Evolutionary conservation across 2,888 invertebrate genomes (phyloP), one percentile per base, ranked within the genome.

Genomic region (Dolichomitus sp.): DNA sequence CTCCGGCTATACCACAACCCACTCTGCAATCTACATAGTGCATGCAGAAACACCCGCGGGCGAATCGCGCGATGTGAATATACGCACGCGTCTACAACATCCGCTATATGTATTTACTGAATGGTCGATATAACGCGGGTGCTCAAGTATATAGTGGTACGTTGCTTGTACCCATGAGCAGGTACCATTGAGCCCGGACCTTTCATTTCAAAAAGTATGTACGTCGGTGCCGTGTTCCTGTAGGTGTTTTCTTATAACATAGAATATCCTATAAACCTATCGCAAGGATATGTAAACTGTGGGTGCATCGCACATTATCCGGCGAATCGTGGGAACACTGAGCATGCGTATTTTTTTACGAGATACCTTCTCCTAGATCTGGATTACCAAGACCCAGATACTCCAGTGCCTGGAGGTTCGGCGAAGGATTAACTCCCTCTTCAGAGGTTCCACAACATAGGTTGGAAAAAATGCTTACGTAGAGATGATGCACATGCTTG

Each of bases 11-110:
- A 57, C 40, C 42, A 30, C 42, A 42, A 57, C 42, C 42, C 40
- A 69, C 45, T 27, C 27, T 70, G 45, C 70, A 70, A 70, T 70
- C 70, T 57, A 17, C 42, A 57, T 70, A 70, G 57, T 57, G 70
- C 57, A 70, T n/a, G 5, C n/a, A 54, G 70, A 27, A 57, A 45
- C 57, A 66, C 45, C 65, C 3, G 27, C 33, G 17, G 45, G 45
- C 54, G 48, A 75, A 75, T 57, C 33, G 57, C n/a, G 12, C 57
- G 19, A 66, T 66, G 66, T 30, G 57, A 65, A 74, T 74, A 54
- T 54, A 75, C 57, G 33, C 30, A 66, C 57, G 66, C 66, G 57
- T 57, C 63, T 33, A 57, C 42, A 45, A 63, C 33, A 48, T 73
- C 17, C n/a, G 17, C 52, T 40, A 65, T 74, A 50, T 23, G 65